Evolutionary conservation across 2,113 vertebrate species (phyloP).

Genomic region (Thymallus thymallus): DNA sequence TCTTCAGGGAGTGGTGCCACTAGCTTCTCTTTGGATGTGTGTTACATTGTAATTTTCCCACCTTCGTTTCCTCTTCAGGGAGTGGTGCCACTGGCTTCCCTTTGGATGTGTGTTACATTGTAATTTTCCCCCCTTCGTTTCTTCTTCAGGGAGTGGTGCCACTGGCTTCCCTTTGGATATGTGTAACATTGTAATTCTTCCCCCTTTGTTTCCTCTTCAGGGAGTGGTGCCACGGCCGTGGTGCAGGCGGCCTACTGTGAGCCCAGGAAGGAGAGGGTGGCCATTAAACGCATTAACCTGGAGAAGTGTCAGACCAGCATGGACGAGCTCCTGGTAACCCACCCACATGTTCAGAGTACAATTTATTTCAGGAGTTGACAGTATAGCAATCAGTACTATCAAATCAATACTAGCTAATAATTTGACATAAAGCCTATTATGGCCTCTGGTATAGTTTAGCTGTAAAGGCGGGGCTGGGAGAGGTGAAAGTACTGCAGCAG

Average conservation of each 20-base stretch:
- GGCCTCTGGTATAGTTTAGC: conserved; percentile 1
- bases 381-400: too few relatives aligned
- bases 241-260: conserved; percentile 89
- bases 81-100: conserved; percentile 66
- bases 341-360: background rate
- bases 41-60: background rate
- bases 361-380: too few relatives aligned
- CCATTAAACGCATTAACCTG: conserved; percentile 94
- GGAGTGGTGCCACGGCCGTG: conserved; percentile 82
- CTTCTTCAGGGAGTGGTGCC: conserved; percentile 61
- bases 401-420: too few relatives aligned
- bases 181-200: background rate
- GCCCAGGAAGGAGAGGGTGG: conserved; percentile 93
- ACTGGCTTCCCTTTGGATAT: conserved; percentile 50
- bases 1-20: conserved; percentile 72
- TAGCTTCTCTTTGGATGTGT: background rate
- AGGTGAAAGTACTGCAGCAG: background rate
- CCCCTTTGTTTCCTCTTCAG: conserved; percentile 32
- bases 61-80: conserved; percentile 37
- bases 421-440: background rate
- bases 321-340: conserved; percentile 91
- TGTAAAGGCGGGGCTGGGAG: background rate
- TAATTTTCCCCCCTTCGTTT: background rate
- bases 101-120: background rate
- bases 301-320: conserved; percentile 98